These are phyloP conservation scores for Halesus radiatus DNA, from an alignment of 1,140 invertebrate genomes.

Conservation along the genomic window DNA sequence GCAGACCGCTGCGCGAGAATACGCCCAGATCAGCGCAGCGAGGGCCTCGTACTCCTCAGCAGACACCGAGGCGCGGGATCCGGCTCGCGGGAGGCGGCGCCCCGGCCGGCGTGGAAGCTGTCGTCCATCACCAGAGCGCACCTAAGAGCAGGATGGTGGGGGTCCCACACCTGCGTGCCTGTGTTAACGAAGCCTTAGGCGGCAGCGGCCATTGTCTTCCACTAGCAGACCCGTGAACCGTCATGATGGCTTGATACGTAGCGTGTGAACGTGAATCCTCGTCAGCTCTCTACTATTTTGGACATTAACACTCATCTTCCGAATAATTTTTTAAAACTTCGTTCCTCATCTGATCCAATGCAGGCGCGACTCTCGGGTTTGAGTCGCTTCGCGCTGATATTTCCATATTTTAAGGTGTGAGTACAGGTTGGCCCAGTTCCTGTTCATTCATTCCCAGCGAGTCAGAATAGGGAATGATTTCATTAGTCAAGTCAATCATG, in stretches of 20 bases:
- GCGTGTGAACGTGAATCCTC: slow-evolving; percentile 87
- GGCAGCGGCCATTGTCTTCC: slow-evolving; percentile 85
- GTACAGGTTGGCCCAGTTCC: slow-evolving; percentile 85
- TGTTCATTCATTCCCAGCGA: slow-evolving; percentile 95
- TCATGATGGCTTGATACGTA: slow-evolving; percentile 91
- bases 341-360: slow-evolving; percentile 87
- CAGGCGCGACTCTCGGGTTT: slow-evolving; percentile 83
- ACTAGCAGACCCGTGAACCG: slow-evolving; percentile 75
- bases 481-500: slow-evolving; percentile 76
- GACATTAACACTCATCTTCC: slow-evolving; percentile 65
- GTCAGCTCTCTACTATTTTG: slow-evolving; percentile 74
- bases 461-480: slow-evolving; percentile 83
- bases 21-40: slow-evolving; percentile 81
- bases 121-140: slow-evolving; percentile 86
- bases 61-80: slow-evolving; percentile 84
- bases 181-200: slow-evolving; percentile 89
- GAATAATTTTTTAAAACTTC: slow-evolving; percentile 77
- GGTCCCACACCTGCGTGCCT: slow-evolving; percentile 86
- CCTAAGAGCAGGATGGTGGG: slow-evolving; percentile 79
- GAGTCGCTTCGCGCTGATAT: slow-evolving; percentile 83
- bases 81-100: slow-evolving; percentile 70
- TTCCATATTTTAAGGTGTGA: slow-evolving; percentile 78
- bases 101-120: slow-evolving; percentile 82
- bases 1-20: slow-evolving; percentile 89
- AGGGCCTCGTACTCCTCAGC: slow-evolving; percentile 77